These are phyloP conservation scores for Branchinecta lynchi DNA, from an alignment of 1,140 invertebrate genomes.

Conservation along the genomic window DNA sequence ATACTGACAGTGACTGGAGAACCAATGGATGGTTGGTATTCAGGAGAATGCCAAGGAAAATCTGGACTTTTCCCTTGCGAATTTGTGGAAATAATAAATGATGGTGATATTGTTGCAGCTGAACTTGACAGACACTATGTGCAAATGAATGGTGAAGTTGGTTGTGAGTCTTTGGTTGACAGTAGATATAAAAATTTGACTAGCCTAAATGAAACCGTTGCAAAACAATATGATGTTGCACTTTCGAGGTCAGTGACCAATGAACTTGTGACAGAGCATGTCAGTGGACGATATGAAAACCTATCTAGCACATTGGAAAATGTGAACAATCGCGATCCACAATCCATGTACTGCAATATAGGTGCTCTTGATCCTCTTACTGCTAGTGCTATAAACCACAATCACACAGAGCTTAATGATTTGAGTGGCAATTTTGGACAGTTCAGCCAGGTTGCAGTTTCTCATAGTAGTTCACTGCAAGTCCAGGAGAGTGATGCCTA, in stretches of 20 bases:
- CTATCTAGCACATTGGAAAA: not conserved
- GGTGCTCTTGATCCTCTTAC: not conserved
- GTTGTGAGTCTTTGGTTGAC: not conserved
- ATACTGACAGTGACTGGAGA: not conserved
- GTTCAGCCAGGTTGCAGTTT: too few relatives aligned
- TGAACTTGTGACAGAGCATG: too few relatives aligned
- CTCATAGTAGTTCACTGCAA: not conserved
- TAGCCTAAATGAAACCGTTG: not conserved
- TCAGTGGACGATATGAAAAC: not conserved
- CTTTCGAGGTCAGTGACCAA: not conserved
- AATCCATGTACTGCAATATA: not conserved
- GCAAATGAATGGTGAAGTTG: not conserved
- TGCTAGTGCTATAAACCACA: not conserved
- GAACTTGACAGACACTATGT: not conserved
- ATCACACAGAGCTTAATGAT: not conserved
- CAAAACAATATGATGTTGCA: not conserved
- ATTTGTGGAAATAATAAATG: not conserved
- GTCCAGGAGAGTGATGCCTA: not conserved
- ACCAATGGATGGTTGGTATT: not conserved
- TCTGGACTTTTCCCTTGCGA: not conserved
- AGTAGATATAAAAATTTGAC: not conserved
- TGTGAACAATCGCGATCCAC: not conserved
- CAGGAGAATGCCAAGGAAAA: not conserved
- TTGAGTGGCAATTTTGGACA: too few relatives aligned
- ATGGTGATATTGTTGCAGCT: not conserved